A percentile compares a stretch with the other conserved stretches of the same genome.
These are phyloP conservation scores for Peromyscus maniculatus DNA, from an alignment of 2,113 vertebrate species.

Conservation along the genomic window DNA sequence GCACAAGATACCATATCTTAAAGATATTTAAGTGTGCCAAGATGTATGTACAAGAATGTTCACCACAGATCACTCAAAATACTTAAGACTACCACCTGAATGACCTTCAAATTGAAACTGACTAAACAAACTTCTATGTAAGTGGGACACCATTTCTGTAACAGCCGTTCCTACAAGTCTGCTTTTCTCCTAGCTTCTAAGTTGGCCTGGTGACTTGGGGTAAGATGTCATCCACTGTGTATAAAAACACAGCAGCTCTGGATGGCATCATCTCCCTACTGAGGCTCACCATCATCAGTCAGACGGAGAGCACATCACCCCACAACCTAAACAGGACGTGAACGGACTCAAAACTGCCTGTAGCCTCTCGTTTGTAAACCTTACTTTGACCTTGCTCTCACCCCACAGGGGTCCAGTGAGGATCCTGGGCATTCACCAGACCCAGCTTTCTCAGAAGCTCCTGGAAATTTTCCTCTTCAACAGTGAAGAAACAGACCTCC, in stretches of 20 bases:
- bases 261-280: background rate
- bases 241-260: background rate
- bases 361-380: constrained; percentile 3
- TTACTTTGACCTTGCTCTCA: background rate
- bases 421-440: background rate
- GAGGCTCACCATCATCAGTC: background rate
- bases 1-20: constrained; percentile 1
- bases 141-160: background rate
- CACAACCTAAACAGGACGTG: background rate
- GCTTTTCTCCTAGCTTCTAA: constrained; percentile 46
- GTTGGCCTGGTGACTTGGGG: constrained; percentile 41
- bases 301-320: background rate
- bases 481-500: background rate
- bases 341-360: background rate
- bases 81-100: constrained; percentile 18
- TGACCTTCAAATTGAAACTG: background rate
- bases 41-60: background rate
- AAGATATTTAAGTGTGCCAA: background rate
- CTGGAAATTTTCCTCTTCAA: constrained; percentile 38
- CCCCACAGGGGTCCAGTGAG: background rate
- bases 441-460: background rate
- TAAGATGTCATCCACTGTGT: constrained; percentile 25
- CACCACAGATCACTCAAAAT: constrained; percentile 26
- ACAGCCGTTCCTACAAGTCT: background rate
- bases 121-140: background rate